These are phyloP conservation scores for Sporophila hypoxantha DNA, from an alignment of 2,113 vertebrate species.

Conservation along the genomic window DNA sequence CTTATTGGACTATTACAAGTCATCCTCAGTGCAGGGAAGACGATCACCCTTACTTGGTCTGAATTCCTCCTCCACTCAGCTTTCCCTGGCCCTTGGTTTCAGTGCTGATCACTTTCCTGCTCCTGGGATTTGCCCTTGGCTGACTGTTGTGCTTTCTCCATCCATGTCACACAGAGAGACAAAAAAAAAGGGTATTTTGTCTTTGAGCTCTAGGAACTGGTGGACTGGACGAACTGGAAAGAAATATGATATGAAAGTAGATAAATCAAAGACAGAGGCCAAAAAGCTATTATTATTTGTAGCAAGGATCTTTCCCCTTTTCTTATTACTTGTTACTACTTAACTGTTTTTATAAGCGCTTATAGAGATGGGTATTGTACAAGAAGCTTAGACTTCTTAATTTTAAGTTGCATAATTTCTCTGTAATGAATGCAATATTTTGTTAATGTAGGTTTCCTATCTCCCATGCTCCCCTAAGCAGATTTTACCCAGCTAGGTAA, in stretches of 20 bases:
- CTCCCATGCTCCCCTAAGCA: background rate
- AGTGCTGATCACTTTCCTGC: background rate
- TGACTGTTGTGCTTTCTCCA: background rate
- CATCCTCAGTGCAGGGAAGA: background rate
- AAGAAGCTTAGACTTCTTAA: background rate
- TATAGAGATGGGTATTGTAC: background rate
- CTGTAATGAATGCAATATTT: background rate
- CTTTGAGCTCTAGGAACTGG: background rate
- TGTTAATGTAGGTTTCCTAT: background rate
- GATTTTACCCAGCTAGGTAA: background rate
- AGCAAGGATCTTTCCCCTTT: background rate
- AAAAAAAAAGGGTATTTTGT: background rate
- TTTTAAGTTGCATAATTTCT: background rate
- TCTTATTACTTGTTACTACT: background rate
- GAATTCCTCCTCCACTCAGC: background rate
- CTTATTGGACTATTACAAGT: no score
- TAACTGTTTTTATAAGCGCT: background rate
- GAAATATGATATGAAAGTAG: background rate
- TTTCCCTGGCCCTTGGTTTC: background rate
- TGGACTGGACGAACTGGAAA: background rate
- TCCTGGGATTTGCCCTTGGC: background rate
- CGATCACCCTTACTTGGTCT: background rate
- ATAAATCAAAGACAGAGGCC: background rate
- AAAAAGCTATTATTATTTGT: background rate
- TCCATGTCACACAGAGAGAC: rapidly evolving